phyloP scores from a whole-genome alignment of 1,140 invertebrate species.

The Hermatobates lingyangjiaoensis region DNA sequence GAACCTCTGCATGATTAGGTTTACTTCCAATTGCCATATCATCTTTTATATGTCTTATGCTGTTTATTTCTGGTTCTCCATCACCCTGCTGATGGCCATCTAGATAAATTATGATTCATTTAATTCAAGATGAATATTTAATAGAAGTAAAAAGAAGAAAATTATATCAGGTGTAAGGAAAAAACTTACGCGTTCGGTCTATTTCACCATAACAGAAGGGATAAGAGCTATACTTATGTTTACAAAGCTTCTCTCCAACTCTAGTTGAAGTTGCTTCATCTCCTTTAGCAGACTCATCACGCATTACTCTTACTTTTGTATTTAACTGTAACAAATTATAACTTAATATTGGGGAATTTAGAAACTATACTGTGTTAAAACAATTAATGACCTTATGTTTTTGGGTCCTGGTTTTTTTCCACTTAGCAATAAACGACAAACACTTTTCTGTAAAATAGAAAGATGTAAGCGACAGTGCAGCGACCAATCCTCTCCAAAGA shows the following conservation, averaged over 20 bases:
- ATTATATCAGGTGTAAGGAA: not conserved
- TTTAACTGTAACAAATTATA: conserved; percentile 26
- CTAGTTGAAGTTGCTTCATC: conserved; percentile 34
- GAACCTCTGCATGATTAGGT: conserved; percentile 5
- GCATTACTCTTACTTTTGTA: conserved; percentile 40
- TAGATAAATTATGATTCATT: no score
- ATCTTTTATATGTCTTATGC: conserved; percentile 6
- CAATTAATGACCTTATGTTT: conserved; percentile 27
- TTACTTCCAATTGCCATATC: conserved; percentile 5
- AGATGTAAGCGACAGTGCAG: conserved; percentile 60
- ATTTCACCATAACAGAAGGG: conserved; percentile 70
- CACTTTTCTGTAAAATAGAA: conserved; percentile 76
- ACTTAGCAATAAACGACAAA: conserved; percentile 57
- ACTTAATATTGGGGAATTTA: not conserved
- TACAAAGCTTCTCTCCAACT: conserved; percentile 52
- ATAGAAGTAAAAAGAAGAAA: not conserved
- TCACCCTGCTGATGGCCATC: not conserved
- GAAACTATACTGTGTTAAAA: no score
- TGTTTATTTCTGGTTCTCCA: conserved; percentile 11
- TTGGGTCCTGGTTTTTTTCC: conserved; percentile 43
- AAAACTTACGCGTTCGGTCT: no score
- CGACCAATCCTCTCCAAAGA: conserved; percentile 66
- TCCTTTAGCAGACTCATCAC: conserved; percentile 33
- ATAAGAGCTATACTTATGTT: conserved; percentile 66
- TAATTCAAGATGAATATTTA: no score